A percentile compares a stretch with the other conserved stretches of the same genome.
These are phyloP conservation scores for Thamnophis sirtalis DNA, from an alignment of 2,113 vertebrate species.

Conservation along the genomic window DNA sequence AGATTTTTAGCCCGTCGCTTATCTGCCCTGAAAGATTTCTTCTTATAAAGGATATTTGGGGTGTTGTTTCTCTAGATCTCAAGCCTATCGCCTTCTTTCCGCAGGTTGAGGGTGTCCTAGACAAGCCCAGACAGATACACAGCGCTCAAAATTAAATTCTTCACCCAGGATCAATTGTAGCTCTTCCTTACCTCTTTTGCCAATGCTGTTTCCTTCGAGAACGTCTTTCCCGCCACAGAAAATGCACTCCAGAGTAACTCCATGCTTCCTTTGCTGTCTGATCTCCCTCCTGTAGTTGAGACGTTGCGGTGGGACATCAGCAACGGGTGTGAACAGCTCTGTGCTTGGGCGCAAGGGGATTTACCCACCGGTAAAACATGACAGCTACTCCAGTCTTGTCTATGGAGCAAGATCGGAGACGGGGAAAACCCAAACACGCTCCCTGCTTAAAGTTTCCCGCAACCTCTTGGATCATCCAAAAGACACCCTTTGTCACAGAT, in stretches of 20 bases:
- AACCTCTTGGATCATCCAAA: neutral
- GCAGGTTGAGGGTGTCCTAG: neutral
- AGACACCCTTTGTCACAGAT: neutral
- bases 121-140: neutral
- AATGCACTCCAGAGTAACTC: neutral
- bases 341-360: neutral
- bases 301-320: neutral
- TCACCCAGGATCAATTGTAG: neutral
- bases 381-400: neutral
- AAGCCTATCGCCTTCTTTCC: neutral
- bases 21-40: neutral
- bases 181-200: neutral
- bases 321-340: neutral
- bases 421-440: neutral
- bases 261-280: neutral
- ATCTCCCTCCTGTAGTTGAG: neutral
- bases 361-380: too few species aligned
- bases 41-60: too few species aligned
- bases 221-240: neutral
- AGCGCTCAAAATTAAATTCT: neutral
- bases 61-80: neutral
- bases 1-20: fast-evolving
- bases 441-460: too few species aligned
- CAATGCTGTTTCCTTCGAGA: neutral
- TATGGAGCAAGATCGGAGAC: neutral